Evolutionary conservation across 1,140 invertebrate genomes (phyloP).

Genomic region (Drosophila bipectinata): DNA sequence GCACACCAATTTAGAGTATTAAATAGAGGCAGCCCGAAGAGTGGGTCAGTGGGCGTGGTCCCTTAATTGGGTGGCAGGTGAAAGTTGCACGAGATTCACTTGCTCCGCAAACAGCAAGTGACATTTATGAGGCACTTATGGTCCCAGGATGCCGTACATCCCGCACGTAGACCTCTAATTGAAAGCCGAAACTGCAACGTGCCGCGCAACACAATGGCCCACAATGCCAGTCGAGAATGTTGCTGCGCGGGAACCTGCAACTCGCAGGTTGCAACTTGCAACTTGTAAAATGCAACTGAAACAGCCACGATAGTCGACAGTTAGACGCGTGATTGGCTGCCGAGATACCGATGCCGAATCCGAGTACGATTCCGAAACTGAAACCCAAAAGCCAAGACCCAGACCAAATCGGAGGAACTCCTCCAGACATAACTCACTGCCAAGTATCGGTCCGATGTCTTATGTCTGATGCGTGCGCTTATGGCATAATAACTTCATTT

Average conservation of each 20-base stretch:
- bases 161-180: slow-evolving; percentile 70
- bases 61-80: slow-evolving; percentile 68
- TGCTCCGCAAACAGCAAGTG: slow-evolving; percentile 50
- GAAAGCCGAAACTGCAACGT: slow-evolving; percentile 60
- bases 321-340: slow-evolving; percentile 68
- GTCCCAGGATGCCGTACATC: slow-evolving; percentile 62
- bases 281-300: slow-evolving; percentile 25
- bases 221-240: slow-evolving; percentile 67
- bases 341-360: slow-evolving; percentile 33
- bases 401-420: slow-evolving; percentile 53
- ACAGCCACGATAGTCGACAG: slow-evolving; percentile 57
- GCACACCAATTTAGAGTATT: slow-evolving; percentile 22
- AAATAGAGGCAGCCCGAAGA: slow-evolving; percentile 4
- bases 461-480: slow-evolving; percentile 81
- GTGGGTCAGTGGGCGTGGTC: slow-evolving; percentile 70
- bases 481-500: slow-evolving; percentile 84
- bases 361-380: slow-evolving; percentile 7
- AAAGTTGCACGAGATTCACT: slow-evolving; percentile 73
- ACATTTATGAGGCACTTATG: slow-evolving; percentile 75
- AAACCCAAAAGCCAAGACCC: neutral
- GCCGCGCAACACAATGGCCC: slow-evolving; percentile 55
- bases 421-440: slow-evolving; percentile 73
- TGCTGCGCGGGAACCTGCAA: slow-evolving; percentile 30
- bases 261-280: neutral
- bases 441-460: slow-evolving; percentile 34